Base-by-base conservation (phyloP, 2,888 invertebrate genomes). In the Lasioglossum marginatum region DNA sequence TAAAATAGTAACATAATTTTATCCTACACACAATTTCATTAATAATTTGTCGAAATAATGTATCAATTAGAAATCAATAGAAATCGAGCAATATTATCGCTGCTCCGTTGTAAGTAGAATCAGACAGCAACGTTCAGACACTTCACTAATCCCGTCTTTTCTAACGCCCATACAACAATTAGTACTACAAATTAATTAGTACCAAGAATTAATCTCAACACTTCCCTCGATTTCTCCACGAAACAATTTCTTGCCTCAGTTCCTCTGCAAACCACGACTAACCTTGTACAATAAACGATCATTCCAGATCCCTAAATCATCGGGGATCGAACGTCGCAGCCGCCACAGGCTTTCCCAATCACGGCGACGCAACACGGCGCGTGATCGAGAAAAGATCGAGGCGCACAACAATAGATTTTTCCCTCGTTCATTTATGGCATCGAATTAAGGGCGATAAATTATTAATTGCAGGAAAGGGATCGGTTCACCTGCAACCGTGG, bases 401-500 rank as follows among this genome's bases (percentile, higher is more conserved):
- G 40, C 66, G 43, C 43, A 34, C 71, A 84, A 85, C 84, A 85
- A 79, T 85, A 72, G 86, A 73, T 74, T 72, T 85, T 57, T 34
- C 66, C 31, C 16, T 10, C n/a, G 76, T 19, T 48, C 85, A 45
- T 81, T 77, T 63, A 34, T 57, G 79, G 86, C 19, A 66, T 81
- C 77, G 68, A 79, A 86, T 87, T 80, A 83, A 83, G 83, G 83
- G 70, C 83, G 87, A 87, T 87, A 87, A 87, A 87, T 87, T 83
- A 87, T 87, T 87, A 87, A 87, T 87, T 87, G 87, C 57, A 87
- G 79, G 87, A 79, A 87, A 87, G 89, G 84, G 85, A 89, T 90
- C 86, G 89, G 89, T 90, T 91, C 90, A 88, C 91, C 90, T 91
- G 91, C 90, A 74, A 85, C 76, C 91, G 91, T 91, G 91, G 91